Evolutionary conservation across 2,888 invertebrate species (phyloP).

Genomic region (Parthenolecanium corni): DNA sequence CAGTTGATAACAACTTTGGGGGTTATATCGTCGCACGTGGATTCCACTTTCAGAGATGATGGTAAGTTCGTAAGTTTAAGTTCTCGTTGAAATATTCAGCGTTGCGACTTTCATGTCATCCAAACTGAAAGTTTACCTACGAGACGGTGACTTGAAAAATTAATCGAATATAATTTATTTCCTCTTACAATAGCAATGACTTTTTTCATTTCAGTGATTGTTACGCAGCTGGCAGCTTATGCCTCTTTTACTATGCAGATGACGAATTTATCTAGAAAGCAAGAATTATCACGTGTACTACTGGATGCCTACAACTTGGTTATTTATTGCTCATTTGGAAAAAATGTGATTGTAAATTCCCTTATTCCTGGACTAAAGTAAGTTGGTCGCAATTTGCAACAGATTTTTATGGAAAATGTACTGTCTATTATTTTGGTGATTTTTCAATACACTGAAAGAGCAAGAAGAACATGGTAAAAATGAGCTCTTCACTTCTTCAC

Average conservation of each 20-base stretch:
- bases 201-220: slow-evolving; percentile 46
- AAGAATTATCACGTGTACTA: slow-evolving; percentile 49
- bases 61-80: slow-evolving; percentile 31
- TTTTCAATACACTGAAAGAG: too few species aligned
- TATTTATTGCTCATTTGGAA: slow-evolving; percentile 44
- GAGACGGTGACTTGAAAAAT: too few species aligned
- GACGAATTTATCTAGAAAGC: slow-evolving; percentile 44
- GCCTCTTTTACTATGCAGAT: slow-evolving; percentile 47
- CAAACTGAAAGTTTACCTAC: too few species aligned
- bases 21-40: slow-evolving; percentile 48
- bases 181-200: slow-evolving; percentile 20
- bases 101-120: background rate
- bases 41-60: slow-evolving; percentile 42
- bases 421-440: background rate
- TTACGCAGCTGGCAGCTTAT: slow-evolving; percentile 48
- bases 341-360: slow-evolving; percentile 41
- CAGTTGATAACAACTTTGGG: slow-evolving; percentile 52
- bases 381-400: slow-evolving; percentile 28
- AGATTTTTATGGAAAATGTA: background rate
- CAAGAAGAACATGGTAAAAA: too few species aligned
- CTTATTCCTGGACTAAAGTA: slow-evolving; percentile 45
- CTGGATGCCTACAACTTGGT: slow-evolving; percentile 53
- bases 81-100: too few species aligned
- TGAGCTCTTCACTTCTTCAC: too few species aligned
- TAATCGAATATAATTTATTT: too few species aligned